Evolutionary conservation across 2,888 invertebrate genomes (phyloP), one percentile per base, ranked within the genome.

Genomic region (Seladonia tumulorum): DNA sequence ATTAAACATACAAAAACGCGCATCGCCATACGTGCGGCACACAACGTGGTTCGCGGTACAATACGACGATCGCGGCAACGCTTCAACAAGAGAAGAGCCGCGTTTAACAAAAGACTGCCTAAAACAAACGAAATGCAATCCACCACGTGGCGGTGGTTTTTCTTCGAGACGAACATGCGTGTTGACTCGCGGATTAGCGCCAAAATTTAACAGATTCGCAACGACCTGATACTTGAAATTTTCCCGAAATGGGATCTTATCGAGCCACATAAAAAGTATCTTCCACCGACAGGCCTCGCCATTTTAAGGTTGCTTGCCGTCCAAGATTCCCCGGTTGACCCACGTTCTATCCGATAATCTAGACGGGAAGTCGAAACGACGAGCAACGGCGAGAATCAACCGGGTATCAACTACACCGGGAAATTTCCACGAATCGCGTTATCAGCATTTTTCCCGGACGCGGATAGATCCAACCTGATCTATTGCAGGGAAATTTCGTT

Each of bases 401-500:
- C 7, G 18, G 66, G 70, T 84, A 86, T 78, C 87, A 53, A 66
- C 75, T 79, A 74, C 68, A 79, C n/a, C 75, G 79, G 35, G 82
- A 85, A 89, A 88, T 89, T 86, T 85, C 88, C 76, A 82, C 70
- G 81, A 85, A 89, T 90, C 85, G 82, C 63, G 79, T 89, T 90
- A 86, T 83, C 87, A 87, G 47, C 82, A 82, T 78, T 84, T 86
- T 87, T 76, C 39, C 73, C n/a, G 68, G 45, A 71, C 82, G 72
- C 16, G 12, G 85, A 88, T 90, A 87, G 86, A 87, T 88, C 85
- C 87, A 87, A 92, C 90, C 82, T 82, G 87, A 90, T 91, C 89
- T 79, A 88, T 88, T 80, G 75, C 76, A 81, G 82, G 88, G 87
- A 85, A 91, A 92, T 90, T 88, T 76, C 81, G 80, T 87, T 89